A percentile compares a stretch with the other conserved stretches of the same genome.
phyloP scores from a whole-genome alignment of 2,888 invertebrate genomes.

The Apodemia duryi region DNA sequence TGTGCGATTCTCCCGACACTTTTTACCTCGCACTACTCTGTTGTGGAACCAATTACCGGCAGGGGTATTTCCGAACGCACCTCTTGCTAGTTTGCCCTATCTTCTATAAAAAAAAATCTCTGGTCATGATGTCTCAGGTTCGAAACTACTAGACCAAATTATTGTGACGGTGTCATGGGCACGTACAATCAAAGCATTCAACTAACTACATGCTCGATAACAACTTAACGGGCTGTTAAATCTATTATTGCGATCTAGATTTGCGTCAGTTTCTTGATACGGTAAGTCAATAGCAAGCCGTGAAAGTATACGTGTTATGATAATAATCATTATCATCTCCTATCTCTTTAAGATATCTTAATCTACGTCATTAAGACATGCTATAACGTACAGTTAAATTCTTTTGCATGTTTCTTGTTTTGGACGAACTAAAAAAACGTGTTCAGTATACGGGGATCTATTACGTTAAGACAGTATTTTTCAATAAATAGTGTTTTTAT shows the following conservation, averaged over 20 bases:
- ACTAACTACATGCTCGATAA: background rate
- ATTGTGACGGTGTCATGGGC: background rate
- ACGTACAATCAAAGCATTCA: background rate
- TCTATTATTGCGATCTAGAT: constrained; percentile 1
- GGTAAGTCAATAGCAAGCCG: constrained; percentile 6
- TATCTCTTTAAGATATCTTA: background rate
- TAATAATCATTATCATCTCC: constrained; percentile 2
- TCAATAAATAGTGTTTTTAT: no score
- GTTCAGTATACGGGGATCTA: no score
- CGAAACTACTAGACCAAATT: background rate
- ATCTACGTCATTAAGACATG: background rate
- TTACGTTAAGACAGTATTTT: no score
- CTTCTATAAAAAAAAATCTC: no score
- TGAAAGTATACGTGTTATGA: constrained; percentile 8
- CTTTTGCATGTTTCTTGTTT: background rate
- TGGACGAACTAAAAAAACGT: no score
- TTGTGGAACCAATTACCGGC: no score
- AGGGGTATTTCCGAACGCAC: no score
- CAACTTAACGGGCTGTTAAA: background rate
- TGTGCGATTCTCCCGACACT: no score
- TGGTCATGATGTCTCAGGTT: background rate
- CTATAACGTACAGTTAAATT: background rate
- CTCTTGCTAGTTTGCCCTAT: no score
- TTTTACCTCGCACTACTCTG: no score
- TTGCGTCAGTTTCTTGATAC: constrained; percentile 4